Percentiles rank a stretch among this genome's conserved stretches.
These are phyloP conservation scores for Dryobates pubescens DNA, from an alignment of 2,797 vertebrate genomes.

Conservation along the genomic window DNA sequence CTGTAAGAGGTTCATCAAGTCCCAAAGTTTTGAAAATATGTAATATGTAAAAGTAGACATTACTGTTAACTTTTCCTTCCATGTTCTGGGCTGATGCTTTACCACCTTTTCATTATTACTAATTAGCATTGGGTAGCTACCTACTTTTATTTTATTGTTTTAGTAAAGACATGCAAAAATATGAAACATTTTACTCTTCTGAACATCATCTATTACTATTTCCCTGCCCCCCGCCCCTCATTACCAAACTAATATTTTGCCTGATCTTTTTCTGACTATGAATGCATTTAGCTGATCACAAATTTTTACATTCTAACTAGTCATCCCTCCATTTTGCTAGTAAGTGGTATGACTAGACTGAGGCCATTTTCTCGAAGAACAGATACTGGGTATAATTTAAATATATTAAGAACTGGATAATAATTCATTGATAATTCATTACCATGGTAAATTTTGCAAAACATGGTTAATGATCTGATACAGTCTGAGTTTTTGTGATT, in stretches of 20 bases:
- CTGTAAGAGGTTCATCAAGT: not conserved
- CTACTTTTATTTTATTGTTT: not conserved
- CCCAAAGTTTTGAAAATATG: not conserved
- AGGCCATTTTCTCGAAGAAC: not conserved
- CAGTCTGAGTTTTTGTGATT: not conserved
- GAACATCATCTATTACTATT: not conserved
- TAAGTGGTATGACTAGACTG: not conserved
- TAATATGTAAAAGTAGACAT: not conserved
- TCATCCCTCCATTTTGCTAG: not conserved
- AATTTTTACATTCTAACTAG: not conserved
- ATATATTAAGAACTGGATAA: not conserved
- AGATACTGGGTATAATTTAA: not conserved
- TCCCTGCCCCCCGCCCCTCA: not conserved
- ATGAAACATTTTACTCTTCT: not conserved
- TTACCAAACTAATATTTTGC: not conserved
- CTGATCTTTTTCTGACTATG: not conserved
- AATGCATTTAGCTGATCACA: not conserved
- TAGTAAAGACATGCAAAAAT: not conserved
- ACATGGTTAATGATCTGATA: not conserved
- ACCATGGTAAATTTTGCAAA: not conserved
- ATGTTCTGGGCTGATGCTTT: not conserved
- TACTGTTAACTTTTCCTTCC: not conserved
- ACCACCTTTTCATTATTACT: not conserved
- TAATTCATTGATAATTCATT: not conserved
- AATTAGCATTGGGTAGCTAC: not conserved